These are phyloP conservation scores for Malurus melanocephalus DNA, from an alignment of 2,113 vertebrate species.

Conservation along the genomic window DNA sequence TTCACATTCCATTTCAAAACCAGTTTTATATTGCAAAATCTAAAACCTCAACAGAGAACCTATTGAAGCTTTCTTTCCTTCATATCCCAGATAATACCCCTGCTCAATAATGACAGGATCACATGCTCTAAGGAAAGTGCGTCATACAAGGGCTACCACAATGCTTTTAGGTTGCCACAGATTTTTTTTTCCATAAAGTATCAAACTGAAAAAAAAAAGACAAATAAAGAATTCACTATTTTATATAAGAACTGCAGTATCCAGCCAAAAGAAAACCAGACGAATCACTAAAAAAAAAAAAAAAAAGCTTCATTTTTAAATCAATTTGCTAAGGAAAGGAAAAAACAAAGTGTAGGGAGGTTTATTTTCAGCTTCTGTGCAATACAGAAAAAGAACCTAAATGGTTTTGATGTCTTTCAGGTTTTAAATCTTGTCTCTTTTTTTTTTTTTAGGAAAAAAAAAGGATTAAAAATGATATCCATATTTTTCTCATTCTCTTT, in stretches of 20 bases:
- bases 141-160: background rate
- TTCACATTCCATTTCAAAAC: background rate
- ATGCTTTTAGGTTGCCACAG: background rate
- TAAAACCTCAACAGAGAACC: background rate
- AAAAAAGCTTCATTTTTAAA: background rate
- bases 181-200: background rate
- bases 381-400: background rate
- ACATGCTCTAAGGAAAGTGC: background rate
- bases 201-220: background rate
- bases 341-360: background rate
- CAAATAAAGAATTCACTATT: background rate
- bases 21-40: background rate
- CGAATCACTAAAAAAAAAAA: background rate
- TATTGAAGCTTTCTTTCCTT: background rate
- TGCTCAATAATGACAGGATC: background rate
- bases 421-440: background rate
- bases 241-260: background rate
- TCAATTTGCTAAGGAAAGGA: background rate
- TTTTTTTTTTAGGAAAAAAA: background rate
- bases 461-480: background rate
- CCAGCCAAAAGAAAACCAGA: background rate
- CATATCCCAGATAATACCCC: background rate
- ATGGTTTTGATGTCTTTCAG: background rate
- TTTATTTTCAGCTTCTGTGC: background rate
- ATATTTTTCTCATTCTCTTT: background rate